Percentiles rank a stretch among this genome's conserved stretches.
phyloP scores from a whole-genome alignment of 2,797 vertebrate species.

The Alauda arvensis region DNA sequence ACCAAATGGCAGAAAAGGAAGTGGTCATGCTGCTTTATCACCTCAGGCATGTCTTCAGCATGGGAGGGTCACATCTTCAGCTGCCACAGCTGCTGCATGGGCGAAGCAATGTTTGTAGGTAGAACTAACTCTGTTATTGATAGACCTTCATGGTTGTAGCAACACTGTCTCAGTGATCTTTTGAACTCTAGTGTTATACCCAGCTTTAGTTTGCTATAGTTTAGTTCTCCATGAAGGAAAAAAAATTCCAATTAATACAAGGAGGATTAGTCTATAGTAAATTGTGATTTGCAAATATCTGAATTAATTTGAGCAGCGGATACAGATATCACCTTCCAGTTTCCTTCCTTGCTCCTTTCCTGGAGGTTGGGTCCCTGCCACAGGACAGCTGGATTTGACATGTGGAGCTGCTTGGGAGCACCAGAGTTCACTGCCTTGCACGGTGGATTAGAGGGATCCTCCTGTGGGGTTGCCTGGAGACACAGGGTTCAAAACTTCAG shows the following conservation, averaged over 20 bases:
- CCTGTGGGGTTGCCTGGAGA: neutral
- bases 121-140: neutral
- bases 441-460: neutral
- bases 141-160: neutral
- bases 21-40: neutral
- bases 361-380: neutral
- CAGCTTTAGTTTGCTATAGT: neutral
- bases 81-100: neutral
- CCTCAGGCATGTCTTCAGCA: neutral
- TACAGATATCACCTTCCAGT: neutral
- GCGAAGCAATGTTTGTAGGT: neutral
- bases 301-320: neutral
- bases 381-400: neutral
- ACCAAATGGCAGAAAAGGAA: neutral
- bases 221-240: conserved; percentile 4
- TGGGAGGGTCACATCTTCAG: neutral
- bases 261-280: neutral
- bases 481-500: neutral
- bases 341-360: neutral
- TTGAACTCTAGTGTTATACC: neutral
- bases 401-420: neutral
- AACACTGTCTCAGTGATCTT: neutral
- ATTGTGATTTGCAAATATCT: neutral
- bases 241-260: neutral
- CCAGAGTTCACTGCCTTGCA: neutral